Evolutionary conservation across 2,888 invertebrate genomes (phyloP), one percentile per base, ranked within the genome.

Genomic region (Aspidiotus destructor): DNA sequence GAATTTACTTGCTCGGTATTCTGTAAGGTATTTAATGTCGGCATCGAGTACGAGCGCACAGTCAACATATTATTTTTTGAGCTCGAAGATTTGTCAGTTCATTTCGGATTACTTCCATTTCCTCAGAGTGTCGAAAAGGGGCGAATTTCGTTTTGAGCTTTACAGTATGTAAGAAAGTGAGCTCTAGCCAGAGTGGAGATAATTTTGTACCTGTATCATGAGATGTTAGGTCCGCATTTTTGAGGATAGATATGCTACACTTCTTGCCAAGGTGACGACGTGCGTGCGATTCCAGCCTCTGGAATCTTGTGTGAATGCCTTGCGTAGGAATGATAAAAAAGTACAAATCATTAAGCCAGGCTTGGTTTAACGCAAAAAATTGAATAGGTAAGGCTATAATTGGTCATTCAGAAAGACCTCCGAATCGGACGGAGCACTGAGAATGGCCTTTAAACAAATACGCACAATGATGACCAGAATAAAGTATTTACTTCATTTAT

Each of bases 201-300:
- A 2, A 28, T 28, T 28, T 28, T 28, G 2, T 44, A 68, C 69
- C 79, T 82, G 89, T 77, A 89, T 88, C 81, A 92, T 87, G 70
- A 90, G 81, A 76, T 91, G 92, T 75, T 93, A 92, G 1, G 91
- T 89, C 71, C 92, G 80, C 88, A 93, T 89, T 80, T 94, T 93
- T 6, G 90, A 90, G 52, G 92, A 92, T 54, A 94, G 81, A 77
- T 93, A 92, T 15, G 93, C 92, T 28, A 94, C 92, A 60, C 91
- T 92, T 70, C 92, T 81, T 0, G 93, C 93, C 72, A 93, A 79
- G 1, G 93, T 93, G 67, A 93, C 92, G 61, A 93, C 92, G 78
- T 93, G n/a, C n/a, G n/a, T n/a, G 93, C 0, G 91, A 89, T 78
- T 94, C 94, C 72, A 93, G 79, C 7, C 92, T 82, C 77, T 92